Evolutionary conservation across 2,113 vertebrate genomes (phyloP).

Genomic region (Athene cunicularia): DNA sequence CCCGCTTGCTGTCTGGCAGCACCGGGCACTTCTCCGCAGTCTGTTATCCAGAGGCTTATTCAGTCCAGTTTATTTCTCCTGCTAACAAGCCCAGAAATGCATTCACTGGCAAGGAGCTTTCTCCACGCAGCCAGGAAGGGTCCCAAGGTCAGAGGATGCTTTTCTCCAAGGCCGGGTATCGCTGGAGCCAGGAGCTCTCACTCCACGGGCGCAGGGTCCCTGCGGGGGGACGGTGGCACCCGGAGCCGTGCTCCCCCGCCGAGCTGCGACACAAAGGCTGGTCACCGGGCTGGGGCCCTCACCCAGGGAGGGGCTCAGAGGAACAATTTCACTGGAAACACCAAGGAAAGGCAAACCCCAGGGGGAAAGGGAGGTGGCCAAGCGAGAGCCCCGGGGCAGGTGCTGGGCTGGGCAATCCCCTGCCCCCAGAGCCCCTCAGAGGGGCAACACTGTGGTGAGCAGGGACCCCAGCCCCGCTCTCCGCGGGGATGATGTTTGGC

Average conservation of each 20-base stretch:
- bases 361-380: not conserved
- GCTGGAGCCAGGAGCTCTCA: not conserved
- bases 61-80: not conserved
- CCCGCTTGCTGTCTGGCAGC: not conserved
- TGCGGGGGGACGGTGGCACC: not conserved
- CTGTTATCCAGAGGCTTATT: not conserved
- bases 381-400: no score
- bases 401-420: not conserved
- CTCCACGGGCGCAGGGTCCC: not conserved
- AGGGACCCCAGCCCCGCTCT: not conserved
- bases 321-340: not conserved
- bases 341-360: not conserved
- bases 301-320: not conserved
- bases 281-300: no score
- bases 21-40: not conserved
- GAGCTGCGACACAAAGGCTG: not conserved
- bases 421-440: not conserved
- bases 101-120: not conserved
- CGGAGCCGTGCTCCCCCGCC: no score
- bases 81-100: not conserved
- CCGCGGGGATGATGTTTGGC: accelerated
- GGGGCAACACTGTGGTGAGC: accelerated
- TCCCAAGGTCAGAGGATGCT: not conserved
- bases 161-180: not conserved
- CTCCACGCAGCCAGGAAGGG: not conserved